Base-by-base conservation (phyloP, 2,797 vertebrate genomes). In the Takifugu rubripes region DNA sequence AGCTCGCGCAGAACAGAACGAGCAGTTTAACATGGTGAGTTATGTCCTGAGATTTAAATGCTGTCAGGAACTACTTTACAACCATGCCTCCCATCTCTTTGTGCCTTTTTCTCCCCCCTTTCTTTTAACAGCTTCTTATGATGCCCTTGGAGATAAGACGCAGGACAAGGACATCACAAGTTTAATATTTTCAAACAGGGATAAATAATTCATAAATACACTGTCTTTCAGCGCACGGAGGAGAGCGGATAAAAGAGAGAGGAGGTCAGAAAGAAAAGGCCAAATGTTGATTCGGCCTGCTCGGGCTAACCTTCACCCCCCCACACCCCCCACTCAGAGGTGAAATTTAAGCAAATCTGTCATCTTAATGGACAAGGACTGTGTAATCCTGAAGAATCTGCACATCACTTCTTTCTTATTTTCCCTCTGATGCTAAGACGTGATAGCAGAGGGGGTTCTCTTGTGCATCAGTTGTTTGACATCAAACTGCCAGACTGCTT, bases 151-250 rank as follows among this genome's bases (percentile, higher is more conserved):
- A 79, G 84, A 89, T 88, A 82, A 87, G 74, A 83, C 68, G 52
- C 17, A 14, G 74, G 79, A 87, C 85, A 89, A 90, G 88, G 86
- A 87, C 84, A 80, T 79, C 79, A 84, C 86, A 87, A 75, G 73
- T 87, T 86, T 83, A 89, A 87, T 83, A 88, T 87, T 88, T 88
- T 89, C 79, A 76, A 87, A 87, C 82, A 64, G 54, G 74, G 70
- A 88, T 90, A 88, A 87, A 88, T 88, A 87, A 89, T 87, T 87
- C 85, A 89, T 88, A 88, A 78, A 88, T 83, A 82, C 65, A 70
- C 82, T 83, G 83, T 84, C 84, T 86, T 84, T 82, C 78, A 75
- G 74, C 74, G 79, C 70, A 69, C 70, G 66, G 60, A 64, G 69
- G 68, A 67, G 75, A 67, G 72, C 63, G 78, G 68, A 85, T 79